phyloP scores from a whole-genome alignment of 1,140 invertebrate species.

The Lucilia sericata region DNA sequence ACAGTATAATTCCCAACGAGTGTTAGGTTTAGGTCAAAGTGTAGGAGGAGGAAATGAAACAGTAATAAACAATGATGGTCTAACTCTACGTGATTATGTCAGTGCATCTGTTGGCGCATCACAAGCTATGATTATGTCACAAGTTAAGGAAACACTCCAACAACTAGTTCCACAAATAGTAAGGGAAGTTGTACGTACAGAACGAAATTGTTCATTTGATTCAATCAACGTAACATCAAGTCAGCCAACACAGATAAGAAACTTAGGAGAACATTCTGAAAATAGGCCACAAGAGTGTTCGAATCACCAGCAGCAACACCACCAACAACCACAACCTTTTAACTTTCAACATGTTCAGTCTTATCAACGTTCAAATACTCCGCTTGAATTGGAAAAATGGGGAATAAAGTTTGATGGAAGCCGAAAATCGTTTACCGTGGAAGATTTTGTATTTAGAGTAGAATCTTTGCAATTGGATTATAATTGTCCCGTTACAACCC shows the following conservation, averaged over 20 bases:
- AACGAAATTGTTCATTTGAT: background rate
- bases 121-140: background rate
- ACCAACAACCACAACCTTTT: background rate
- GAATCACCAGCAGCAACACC: background rate
- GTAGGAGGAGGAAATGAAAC: background rate
- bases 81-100: background rate
- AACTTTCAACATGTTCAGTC: background rate
- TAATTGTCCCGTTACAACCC: background rate
- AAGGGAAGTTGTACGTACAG: background rate
- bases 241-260: background rate
- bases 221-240: background rate
- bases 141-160: background rate
- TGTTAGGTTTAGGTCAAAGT: too few species aligned
- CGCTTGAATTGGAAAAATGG: background rate
- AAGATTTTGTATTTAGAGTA: background rate
- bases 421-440: background rate
- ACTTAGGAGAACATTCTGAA: background rate
- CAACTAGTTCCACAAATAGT: background rate
- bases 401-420: constrained; percentile 6
- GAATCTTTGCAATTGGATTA: background rate
- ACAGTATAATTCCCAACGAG: too few species aligned
- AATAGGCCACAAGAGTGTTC: background rate
- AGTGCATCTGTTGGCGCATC: background rate
- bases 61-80: background rate
- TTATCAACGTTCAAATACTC: background rate